A percentile compares a stretch with the other conserved stretches of the same genome.
Evolutionary conservation across 2,113 vertebrate genomes (phyloP).

Genomic region (Heloderma charlesbogerti): DNA sequence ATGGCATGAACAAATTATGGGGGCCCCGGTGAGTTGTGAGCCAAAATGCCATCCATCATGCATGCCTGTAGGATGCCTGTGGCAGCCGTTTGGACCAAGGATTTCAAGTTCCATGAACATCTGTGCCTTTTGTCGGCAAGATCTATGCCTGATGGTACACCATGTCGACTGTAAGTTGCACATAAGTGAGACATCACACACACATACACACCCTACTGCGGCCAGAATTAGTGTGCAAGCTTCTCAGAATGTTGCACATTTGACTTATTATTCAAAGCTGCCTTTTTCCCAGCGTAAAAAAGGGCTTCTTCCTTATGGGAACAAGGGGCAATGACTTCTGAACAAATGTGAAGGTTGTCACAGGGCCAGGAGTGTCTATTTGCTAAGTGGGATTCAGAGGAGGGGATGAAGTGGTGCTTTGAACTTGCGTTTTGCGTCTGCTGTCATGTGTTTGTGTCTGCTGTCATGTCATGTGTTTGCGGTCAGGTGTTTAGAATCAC

Average conservation of each 20-base stretch:
- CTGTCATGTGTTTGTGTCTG: too few species aligned
- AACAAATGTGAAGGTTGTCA: neutral
- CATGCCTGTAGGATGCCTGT: slow-evolving; percentile 47
- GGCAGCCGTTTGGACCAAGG: slow-evolving; percentile 60
- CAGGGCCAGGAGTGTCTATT: neutral
- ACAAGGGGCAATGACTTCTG: neutral
- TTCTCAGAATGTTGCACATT: slow-evolving; percentile 58
- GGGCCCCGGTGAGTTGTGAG: slow-evolving; percentile 64
- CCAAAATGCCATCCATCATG: slow-evolving; percentile 57
- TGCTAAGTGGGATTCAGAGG: neutral
- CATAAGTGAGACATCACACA: slow-evolving; percentile 29
- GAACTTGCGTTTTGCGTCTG: too few species aligned
- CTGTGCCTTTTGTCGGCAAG: slow-evolving; percentile 62
- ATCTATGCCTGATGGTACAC: slow-evolving; percentile 14
- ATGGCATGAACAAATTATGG: slow-evolving; percentile 56
- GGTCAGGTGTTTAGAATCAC: too few species aligned
- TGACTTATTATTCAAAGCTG: slow-evolving; percentile 39
- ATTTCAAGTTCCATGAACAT: slow-evolving; percentile 58
- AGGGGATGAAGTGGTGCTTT: too few species aligned
- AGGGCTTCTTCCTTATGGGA: neutral
- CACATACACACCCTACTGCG: slow-evolving; percentile 47
- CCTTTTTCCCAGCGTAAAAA: slow-evolving; percentile 38
- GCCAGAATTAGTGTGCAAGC: slow-evolving; percentile 58
- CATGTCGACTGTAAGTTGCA: slow-evolving; percentile 44
- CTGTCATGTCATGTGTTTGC: too few species aligned